These are phyloP conservation scores for Camelus dromedarius DNA, from an alignment of 2,113 vertebrate species.

Conservation along the genomic window DNA sequence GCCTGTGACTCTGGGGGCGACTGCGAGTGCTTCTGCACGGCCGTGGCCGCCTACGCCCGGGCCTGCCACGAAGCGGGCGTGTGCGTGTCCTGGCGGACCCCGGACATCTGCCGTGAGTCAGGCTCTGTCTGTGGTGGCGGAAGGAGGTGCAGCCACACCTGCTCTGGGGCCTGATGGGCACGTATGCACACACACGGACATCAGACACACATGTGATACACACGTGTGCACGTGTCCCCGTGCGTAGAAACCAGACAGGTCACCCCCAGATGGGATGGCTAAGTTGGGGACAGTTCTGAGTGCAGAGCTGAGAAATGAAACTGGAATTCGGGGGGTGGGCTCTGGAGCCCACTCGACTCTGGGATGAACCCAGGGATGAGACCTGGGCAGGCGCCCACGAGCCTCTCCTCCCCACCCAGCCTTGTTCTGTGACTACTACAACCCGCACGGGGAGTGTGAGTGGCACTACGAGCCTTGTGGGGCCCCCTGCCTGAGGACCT, in stretches of 20 bases:
- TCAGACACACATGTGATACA: fast-evolving
- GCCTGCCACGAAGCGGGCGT: slow-evolving; percentile 91
- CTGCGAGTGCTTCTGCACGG: slow-evolving; percentile 96
- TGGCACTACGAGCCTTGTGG: slow-evolving; percentile 98
- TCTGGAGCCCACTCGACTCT: not conserved
- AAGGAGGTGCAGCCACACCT: fast-evolving
- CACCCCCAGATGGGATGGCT: fast-evolving
- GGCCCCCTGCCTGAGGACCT: slow-evolving; percentile 94
- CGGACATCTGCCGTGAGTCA: slow-evolving; percentile 94
- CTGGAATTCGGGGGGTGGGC: not conserved
- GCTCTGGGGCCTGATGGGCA: not conserved
- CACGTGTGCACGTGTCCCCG: fast-evolving
- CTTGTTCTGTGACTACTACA: slow-evolving; percentile 98
- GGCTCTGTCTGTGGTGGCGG: not conserved
- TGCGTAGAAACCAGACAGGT: not conserved
- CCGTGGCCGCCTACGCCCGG: slow-evolving; percentile 94
- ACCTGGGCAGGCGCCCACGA: not conserved
- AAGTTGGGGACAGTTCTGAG: fast-evolving
- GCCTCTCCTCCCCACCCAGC: slow-evolving; percentile 84
- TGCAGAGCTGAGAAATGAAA: not conserved
- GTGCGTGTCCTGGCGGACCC: slow-evolving; percentile 95
- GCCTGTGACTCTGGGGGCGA: slow-evolving; percentile 96
- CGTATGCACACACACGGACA: no score
- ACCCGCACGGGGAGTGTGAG: slow-evolving; percentile 90
- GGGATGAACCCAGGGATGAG: not conserved